These are phyloP conservation scores for Periophthalmodon schlosseri DNA, from an alignment of 2,113 vertebrate genomes.

Conservation along the genomic window DNA sequence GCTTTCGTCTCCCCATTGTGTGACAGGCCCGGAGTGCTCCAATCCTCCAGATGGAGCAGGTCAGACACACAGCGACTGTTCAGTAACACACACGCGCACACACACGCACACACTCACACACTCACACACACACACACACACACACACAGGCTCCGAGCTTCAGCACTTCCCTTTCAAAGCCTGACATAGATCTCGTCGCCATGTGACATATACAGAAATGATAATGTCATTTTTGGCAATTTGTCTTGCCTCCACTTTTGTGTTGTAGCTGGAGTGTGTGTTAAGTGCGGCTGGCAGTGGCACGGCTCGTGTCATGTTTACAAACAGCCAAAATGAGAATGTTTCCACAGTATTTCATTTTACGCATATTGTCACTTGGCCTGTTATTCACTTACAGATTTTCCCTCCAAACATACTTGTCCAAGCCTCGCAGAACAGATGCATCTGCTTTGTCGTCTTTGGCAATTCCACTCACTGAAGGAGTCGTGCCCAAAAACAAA, in stretches of 20 bases:
- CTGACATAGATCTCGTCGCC: constrained; percentile 86
- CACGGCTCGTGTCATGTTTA: constrained; percentile 59
- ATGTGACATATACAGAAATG: constrained; percentile 83
- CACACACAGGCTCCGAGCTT: constrained; percentile 37
- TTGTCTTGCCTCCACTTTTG: constrained; percentile 81
- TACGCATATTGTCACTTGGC: constrained; percentile 74
- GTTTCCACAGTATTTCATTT: constrained; percentile 57
- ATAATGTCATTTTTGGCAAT: constrained; percentile 89
- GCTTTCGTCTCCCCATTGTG: constrained; percentile 97
- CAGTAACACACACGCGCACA: constrained; percentile 34
- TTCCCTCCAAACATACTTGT: constrained; percentile 69
- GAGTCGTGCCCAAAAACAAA: constrained; percentile 49
- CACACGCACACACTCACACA: constrained; percentile 27
- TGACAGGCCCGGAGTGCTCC: constrained; percentile 91
- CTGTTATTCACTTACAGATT: constrained; percentile 73
- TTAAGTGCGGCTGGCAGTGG: constrained; percentile 56
- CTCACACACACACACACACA: constrained; percentile 18
- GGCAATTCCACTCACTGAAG: constrained; percentile 47
- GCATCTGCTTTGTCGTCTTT: constrained; percentile 59
- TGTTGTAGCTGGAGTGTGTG: constrained; percentile 72
- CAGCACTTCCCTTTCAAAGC: constrained; percentile 81
- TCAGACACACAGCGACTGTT: constrained; percentile 67
- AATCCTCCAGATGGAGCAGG: constrained; percentile 95
- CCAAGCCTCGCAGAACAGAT: constrained; percentile 66
- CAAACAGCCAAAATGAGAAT: constrained; percentile 67